Conservation (phyloP, 2,888 invertebrate species). For the Celastrina argiolus region DNA sequence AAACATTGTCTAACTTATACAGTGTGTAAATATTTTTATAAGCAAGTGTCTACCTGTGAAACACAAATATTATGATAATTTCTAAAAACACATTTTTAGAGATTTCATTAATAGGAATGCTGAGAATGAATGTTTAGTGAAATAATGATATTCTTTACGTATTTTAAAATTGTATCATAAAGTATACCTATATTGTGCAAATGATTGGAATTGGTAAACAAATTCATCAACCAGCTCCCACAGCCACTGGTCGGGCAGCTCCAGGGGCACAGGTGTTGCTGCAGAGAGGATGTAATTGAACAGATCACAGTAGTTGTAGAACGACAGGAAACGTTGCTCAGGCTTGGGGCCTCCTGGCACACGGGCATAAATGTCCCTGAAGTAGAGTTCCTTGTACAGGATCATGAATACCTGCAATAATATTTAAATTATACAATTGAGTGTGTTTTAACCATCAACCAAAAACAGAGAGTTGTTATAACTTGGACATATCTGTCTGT, state of each 20-base stretch:
- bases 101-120: too few species aligned
- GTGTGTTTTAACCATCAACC: too few species aligned
- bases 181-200: conserved; percentile 86
- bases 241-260: conserved; percentile 98
- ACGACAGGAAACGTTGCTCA: conserved; percentile 95
- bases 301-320: conserved; percentile 98
- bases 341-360: conserved; percentile 93
- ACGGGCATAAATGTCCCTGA: conserved; percentile 97
- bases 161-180: conserved; percentile 14
- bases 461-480: too few species aligned
- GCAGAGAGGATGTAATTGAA: conserved; percentile 97
- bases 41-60: too few species aligned
- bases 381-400: conserved; percentile 98
- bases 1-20: too few species aligned
- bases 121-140: too few species aligned
- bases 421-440: not conserved
- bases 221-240: conserved; percentile 99
- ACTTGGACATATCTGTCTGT: too few species aligned
- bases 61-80: too few species aligned
- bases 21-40: too few species aligned
- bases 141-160: too few species aligned
- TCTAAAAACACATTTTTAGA: too few species aligned
- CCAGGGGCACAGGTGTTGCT: conserved; percentile 90
- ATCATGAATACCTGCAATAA: conserved; percentile 89
- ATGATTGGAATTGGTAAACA: conserved; percentile 97